Evolutionary conservation across 2,888 invertebrate genomes (phyloP).

Genomic region (Caenorhabditis japonica): DNA sequence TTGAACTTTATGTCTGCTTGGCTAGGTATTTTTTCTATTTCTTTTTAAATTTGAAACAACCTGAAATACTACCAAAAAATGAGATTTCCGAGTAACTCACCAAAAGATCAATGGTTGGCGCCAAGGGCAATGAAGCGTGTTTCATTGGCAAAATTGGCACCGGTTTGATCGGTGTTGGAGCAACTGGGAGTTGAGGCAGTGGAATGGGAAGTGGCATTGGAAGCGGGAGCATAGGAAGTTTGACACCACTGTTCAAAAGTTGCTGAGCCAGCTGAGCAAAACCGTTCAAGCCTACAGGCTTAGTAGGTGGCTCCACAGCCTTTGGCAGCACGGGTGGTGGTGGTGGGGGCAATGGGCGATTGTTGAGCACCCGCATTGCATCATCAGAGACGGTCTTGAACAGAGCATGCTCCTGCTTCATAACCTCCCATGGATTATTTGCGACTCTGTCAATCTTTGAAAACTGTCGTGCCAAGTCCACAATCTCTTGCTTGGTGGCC

Average conservation of each 20-base stretch:
- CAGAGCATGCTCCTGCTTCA: conserved; percentile 9
- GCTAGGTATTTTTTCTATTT: too few relatives aligned
- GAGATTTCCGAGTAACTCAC: conserved; percentile 11
- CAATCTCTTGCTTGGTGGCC: background rate
- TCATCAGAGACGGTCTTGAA: background rate
- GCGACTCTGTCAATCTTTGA: background rate
- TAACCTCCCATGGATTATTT: background rate
- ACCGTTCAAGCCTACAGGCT: conserved; percentile 1
- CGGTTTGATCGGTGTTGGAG: conserved; percentile 1
- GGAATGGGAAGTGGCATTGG: background rate
- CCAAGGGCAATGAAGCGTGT: too few relatives aligned
- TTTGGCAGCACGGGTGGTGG: background rate
- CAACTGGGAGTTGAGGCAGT: background rate
- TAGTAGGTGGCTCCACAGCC: background rate
- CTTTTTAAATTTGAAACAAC: too few relatives aligned
- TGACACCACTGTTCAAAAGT: conserved; percentile 2
- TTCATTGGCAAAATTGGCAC: too few relatives aligned
- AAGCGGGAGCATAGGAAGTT: background rate
- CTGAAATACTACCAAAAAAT: too few relatives aligned
- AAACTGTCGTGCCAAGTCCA: background rate
- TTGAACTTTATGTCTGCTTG: too few relatives aligned
- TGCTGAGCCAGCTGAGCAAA: conserved; percentile 1
- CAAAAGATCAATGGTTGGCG: conserved; percentile 4
- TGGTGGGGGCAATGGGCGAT: conserved; percentile 1
- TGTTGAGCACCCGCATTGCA: conserved; percentile 5